Evolutionary conservation across 2,797 vertebrate genomes (phyloP).

Genomic region (Hypotaenidia philippensis): DNA sequence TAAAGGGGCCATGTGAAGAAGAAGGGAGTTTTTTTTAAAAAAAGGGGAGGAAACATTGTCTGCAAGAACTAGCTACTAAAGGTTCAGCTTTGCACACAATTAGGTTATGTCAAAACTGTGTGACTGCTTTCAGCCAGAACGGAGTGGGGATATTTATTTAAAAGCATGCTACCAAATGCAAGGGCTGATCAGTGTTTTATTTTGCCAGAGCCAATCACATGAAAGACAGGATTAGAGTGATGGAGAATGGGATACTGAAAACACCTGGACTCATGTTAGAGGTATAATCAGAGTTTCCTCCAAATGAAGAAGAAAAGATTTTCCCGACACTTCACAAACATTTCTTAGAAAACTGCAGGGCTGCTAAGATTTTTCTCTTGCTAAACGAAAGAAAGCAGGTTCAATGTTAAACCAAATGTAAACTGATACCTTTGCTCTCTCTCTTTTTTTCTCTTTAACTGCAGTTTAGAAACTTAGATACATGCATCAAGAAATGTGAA

Average conservation of each 20-base stretch:
- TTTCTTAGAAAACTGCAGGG: constrained; percentile 62
- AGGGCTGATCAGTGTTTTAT: constrained; percentile 18
- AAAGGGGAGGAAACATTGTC: not conserved
- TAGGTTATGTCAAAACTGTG: constrained; percentile 29
- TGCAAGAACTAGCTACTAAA: constrained; percentile 15
- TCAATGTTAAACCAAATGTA: constrained; percentile 69
- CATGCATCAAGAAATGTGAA: not conserved
- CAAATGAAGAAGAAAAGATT: constrained; percentile 62
- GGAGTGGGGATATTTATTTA: constrained; percentile 28
- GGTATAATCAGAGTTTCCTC: constrained; percentile 54
- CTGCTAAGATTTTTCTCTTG: constrained; percentile 66
- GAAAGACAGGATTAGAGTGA: constrained; percentile 35
- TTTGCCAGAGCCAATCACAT: constrained; percentile 18
- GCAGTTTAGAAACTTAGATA: constrained; percentile 43
- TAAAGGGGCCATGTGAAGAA: constrained; percentile 56
- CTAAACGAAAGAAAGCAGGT: constrained; percentile 55
- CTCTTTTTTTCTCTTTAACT: constrained; percentile 46
- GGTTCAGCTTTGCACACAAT: constrained; percentile 8
- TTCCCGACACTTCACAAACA: constrained; percentile 57
- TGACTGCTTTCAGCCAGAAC: constrained; percentile 16
- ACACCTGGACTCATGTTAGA: constrained; percentile 53
- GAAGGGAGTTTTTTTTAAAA: not conserved
- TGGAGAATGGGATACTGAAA: constrained; percentile 42
- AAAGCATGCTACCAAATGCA: not conserved
- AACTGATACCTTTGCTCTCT: constrained; percentile 46